Percentiles rank a stretch among this genome's conserved stretches.
phyloP scores from a whole-genome alignment of 2,888 invertebrate genomes.

The Melitaea athalia region DNA sequence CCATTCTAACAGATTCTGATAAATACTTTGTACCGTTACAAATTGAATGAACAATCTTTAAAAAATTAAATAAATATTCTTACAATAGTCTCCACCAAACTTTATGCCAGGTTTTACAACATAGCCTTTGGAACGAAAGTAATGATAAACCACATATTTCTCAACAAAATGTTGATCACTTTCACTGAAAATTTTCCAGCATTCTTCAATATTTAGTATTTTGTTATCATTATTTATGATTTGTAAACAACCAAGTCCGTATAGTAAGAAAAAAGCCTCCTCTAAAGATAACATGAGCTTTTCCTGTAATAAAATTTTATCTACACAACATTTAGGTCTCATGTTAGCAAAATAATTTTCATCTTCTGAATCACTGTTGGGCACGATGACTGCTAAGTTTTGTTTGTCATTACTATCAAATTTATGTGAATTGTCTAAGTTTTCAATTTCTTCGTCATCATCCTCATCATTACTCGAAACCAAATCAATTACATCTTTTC shows the following conservation, averaged over 20 bases:
- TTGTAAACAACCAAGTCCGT: slow-evolving; percentile 85
- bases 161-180: slow-evolving; percentile 83
- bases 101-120: slow-evolving; percentile 93
- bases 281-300: slow-evolving; percentile 86
- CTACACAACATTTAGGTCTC: slow-evolving; percentile 82
- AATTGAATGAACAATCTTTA: not conserved
- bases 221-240: slow-evolving; percentile 79
- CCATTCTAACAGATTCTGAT: too few species aligned
- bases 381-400: slow-evolving; percentile 82
- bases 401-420: slow-evolving; percentile 47
- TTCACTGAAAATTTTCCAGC: slow-evolving; percentile 83
- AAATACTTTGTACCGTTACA: too few species aligned
- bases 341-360: slow-evolving; percentile 84
- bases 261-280: slow-evolving; percentile 89
- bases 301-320: slow-evolving; percentile 83
- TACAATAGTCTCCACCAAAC: slow-evolving; percentile 92
- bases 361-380: slow-evolving; percentile 85
- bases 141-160: slow-evolving; percentile 91
- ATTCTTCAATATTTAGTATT: slow-evolving; percentile 73
- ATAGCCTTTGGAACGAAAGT: slow-evolving; percentile 95
- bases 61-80: slow-evolving; percentile 1
- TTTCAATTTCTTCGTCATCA: slow-evolving; percentile 49
- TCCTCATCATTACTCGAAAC: slow-evolving; percentile 72
- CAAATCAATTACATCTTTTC: slow-evolving; percentile 71
- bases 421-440: slow-evolving; percentile 34